phyloP scores from a whole-genome alignment of 2,797 vertebrate species.

The Coendou prehensilis region DNA sequence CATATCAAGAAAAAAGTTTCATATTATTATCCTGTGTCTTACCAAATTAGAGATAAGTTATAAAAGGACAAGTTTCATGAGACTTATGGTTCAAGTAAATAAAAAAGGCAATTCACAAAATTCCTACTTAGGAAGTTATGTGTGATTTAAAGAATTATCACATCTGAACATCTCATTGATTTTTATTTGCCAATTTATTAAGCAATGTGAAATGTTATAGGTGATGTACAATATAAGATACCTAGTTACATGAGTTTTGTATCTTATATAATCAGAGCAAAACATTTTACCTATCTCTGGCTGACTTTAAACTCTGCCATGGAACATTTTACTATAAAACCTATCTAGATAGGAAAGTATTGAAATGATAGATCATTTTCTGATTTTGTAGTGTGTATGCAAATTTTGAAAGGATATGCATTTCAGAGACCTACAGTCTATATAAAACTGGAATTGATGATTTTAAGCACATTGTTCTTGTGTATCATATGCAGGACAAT shows the following conservation, averaged over 20 bases:
- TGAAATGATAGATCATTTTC: neutral
- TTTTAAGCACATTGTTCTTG: slow-evolving; percentile 25
- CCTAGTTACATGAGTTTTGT: neutral
- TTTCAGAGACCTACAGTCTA: neutral
- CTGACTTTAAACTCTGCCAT: neutral
- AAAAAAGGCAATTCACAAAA: slow-evolving; percentile 9
- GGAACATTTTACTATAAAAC: neutral
- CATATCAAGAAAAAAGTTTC: neutral
- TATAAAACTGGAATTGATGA: neutral
- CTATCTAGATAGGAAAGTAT: neutral
- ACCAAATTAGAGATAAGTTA: neutral
- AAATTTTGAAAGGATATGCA: neutral
- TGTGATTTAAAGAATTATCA: slow-evolving; percentile 3
- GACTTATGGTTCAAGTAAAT: neutral
- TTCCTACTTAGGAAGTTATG: neutral
- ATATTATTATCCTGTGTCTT: neutral
- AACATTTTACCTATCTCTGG: neutral
- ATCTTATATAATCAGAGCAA: neutral
- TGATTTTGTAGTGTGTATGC: neutral
- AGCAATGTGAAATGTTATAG: neutral
- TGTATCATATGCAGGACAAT: neutral
- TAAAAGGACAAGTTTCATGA: neutral
- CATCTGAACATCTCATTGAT: neutral
- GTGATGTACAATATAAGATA: neutral
- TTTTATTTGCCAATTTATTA: neutral